These are phyloP conservation scores for Macropodus opercularis DNA, from an alignment of 2,797 vertebrate genomes.

Conservation along the genomic window DNA sequence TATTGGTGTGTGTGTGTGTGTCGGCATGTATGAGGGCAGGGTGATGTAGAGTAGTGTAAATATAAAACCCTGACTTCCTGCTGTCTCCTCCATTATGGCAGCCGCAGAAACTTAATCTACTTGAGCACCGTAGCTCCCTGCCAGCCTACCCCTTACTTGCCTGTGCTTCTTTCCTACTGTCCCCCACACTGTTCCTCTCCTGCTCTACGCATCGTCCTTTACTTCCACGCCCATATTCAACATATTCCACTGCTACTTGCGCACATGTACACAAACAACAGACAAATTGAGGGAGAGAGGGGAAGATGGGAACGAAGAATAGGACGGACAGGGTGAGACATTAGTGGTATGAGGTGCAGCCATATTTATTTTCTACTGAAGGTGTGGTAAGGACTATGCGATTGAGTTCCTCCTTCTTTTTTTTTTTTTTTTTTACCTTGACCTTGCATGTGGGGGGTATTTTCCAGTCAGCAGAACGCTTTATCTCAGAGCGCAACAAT, in stretches of 20 bases:
- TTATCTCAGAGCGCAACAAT: conserved; percentile 99
- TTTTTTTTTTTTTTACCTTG: conserved; percentile 92
- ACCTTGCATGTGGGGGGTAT: conserved; percentile 96
- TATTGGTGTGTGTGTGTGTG: conserved; percentile 27
- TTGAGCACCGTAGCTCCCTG: conserved; percentile 61
- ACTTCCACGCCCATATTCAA: conserved; percentile 14
- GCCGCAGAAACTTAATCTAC: conserved; percentile 78
- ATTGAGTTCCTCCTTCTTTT: conserved; percentile 87
- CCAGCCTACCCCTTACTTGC: conserved; percentile 52
- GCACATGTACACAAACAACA: conserved; percentile 15
- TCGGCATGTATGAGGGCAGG: conserved; percentile 52
- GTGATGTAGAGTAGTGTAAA: conserved; percentile 80
- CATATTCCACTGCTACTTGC: conserved; percentile 60
- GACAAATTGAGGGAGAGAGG: conserved; percentile 37
- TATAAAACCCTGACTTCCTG: conserved; percentile 77
- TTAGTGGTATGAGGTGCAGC: conserved; percentile 17
- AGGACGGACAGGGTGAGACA: conserved; percentile 29
- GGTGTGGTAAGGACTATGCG: conserved; percentile 85
- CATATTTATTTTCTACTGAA: conserved; percentile 88
- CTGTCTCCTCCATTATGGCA: conserved; percentile 76
- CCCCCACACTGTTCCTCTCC: conserved; percentile 25
- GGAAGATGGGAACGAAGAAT: conserved; percentile 25
- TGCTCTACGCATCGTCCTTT: conserved; percentile 23
- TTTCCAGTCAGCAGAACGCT: conserved; percentile 99
- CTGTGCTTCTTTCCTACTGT: conserved; percentile 28